These are phyloP conservation scores for Microtus richardsoni DNA, from an alignment of 2,113 vertebrate genomes.

Conservation along the genomic window DNA sequence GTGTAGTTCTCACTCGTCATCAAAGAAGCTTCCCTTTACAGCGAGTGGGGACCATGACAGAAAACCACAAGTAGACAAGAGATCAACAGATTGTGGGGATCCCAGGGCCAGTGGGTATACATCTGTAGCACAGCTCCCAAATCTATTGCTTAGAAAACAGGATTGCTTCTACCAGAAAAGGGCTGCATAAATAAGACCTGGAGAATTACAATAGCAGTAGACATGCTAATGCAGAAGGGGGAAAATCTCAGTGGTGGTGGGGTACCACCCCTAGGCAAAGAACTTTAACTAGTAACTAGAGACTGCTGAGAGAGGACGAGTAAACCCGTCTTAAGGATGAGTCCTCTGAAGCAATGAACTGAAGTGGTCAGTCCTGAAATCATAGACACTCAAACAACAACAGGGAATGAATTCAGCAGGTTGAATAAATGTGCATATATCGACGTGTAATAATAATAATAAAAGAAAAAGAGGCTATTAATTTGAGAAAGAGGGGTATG, in stretches of 20 bases:
- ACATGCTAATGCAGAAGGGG: not conserved
- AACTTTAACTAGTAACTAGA: not conserved
- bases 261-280: not conserved
- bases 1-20: not conserved
- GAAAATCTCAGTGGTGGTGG: not conserved
- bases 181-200: not conserved
- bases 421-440: not conserved
- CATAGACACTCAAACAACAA: not conserved
- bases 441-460: not conserved
- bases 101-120: not conserved
- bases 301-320: not conserved
- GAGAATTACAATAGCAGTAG: not conserved
- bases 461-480: not conserved
- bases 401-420: too few species aligned
- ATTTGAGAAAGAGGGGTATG: not conserved
- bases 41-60: not conserved
- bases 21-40: not conserved
- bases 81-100: not conserved
- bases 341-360: not conserved
- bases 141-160: not conserved
- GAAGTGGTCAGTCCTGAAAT: not conserved
- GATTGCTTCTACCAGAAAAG: not conserved
- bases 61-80: not conserved
- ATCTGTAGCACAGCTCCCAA: not conserved
- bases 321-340: not conserved